Evolutionary conservation across 2,797 vertebrate genomes (phyloP).

Genomic region (Hylomyscus alleni): DNA sequence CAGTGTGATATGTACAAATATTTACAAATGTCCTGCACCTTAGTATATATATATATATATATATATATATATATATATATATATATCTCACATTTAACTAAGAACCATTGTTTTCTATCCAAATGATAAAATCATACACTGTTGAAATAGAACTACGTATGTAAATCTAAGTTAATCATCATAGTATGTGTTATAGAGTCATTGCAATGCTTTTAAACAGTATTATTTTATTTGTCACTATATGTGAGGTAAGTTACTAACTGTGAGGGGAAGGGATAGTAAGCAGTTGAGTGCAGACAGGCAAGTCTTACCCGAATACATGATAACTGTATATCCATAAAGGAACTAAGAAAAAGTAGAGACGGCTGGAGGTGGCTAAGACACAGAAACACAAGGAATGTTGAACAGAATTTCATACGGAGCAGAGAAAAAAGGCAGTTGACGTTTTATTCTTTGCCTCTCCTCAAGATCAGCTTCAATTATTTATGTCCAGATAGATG

Average conservation of each 20-base stretch:
- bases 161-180: not conserved
- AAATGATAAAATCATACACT: not conserved
- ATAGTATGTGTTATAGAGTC: not conserved
- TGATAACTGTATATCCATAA: not conserved
- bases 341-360: not conserved
- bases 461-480: not conserved
- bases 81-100: not conserved
- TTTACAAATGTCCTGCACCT: not conserved
- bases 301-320: not conserved
- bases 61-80: no score
- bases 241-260: not conserved
- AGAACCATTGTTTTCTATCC: not conserved
- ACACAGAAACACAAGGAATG: not conserved
- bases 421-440: not conserved
- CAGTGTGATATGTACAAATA: not conserved
- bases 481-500: slow-evolving; percentile 1
- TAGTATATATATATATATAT: no score
- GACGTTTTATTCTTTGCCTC: not conserved
- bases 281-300: not conserved
- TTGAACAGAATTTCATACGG: no score
- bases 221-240: not conserved
- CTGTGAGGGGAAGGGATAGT: not conserved
- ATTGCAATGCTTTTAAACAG: slow-evolving; percentile 25
- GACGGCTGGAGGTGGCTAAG: not conserved
- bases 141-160: not conserved